Base-by-base conservation (phyloP, 2,113 vertebrate species). In the Xyrauchen texanus region DNA sequence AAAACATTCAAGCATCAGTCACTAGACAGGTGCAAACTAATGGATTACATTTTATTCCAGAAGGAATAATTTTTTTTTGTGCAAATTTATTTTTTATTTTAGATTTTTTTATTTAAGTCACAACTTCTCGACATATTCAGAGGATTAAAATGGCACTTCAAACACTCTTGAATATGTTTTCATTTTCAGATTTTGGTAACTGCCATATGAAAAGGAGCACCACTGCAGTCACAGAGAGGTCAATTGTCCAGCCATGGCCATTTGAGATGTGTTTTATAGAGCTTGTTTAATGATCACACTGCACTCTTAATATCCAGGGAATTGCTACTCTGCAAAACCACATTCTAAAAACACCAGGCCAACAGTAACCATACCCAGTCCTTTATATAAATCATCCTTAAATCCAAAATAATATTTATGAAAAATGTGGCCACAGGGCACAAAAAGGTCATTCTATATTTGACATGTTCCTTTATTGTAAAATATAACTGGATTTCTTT, bases 391-490 rank as follows among this genome's bases (percentile, higher is more conserved):
- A 86, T 82, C 84, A 90, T 91, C 90, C 89, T 90, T 91, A 87
- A 88, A 86, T 87, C 87, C 85, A 80, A 85, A 34, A 77, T 42
- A 82, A 85, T 86, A 87, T 91, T 91, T 91, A 92, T 90, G 84
- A 87, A 91, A 91, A 88, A 87, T 87, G 85, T 82, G 74, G 16
- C 81, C 58, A 68, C 83, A 68, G 85, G 88, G 86, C 89, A 89
- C 83, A 82, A 83, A 86, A 86, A 90, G 91, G 91, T 91, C 91
- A 92, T 82, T 85, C 86, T 84, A 82, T 79, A 86, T 91, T 92
- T 90, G 89, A 90, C 90, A 87, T 86, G 85, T 85, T 88, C 85
- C 87, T 87, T 87, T 86, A 88, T 89, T 88, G 86, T 89, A 89
- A 91, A 91, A 77, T 64, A 61, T 68, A 83, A 90, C 86, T 49